Base-by-base conservation (phyloP, 2,113 vertebrate species). In the Pipra filicauda region DNA sequence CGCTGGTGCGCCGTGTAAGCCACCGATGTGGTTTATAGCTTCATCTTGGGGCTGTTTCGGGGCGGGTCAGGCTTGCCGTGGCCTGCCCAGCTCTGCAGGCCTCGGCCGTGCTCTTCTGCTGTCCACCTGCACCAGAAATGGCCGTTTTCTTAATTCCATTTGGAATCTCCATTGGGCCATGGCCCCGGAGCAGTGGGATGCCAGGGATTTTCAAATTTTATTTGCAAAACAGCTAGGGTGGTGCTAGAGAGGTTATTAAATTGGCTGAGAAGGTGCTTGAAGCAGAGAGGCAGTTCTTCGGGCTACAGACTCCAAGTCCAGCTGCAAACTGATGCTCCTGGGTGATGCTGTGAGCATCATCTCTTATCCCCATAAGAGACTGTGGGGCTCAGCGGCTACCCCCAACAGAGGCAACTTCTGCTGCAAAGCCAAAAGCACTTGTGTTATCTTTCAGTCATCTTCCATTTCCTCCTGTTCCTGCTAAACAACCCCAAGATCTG, bases 91-190 rank as follows among this genome's bases (percentile, higher is more conserved):
- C 52, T 7, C 86, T 6, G 9, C 15, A 6, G 15, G 0, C 43
- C 44, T n/a, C 44, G 4, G 20, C 55, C 6, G 1, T 1, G 10
- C 41, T 51, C 51, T 24, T 30, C 75, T 5, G 67, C 28, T 2
- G 0, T 2, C 2, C 79, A 10, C 46, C 62, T 6, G 75, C 15
- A 0, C 31, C 59, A 64, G 30, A 16, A 58, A 39, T 0, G 1
- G 18, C 37, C 3, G 0, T 3, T 14, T 62, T n/a, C 15, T 16
- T 52, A 3, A 6, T n/a, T 33, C 39, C 3, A 0, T 4, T 23
- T 1, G 15, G 54, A 75, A 31, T 6, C 62, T 4, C 26, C 26
- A 0, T 27, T 33, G 15, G n/a, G 59, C 49, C 48, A 7, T 8
- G 39, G 10, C 69, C 46, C 14, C 5, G 17, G 43, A 79, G 35